Base-by-base conservation (phyloP, 2,888 invertebrate genomes). In the Boloria selene region DNA sequence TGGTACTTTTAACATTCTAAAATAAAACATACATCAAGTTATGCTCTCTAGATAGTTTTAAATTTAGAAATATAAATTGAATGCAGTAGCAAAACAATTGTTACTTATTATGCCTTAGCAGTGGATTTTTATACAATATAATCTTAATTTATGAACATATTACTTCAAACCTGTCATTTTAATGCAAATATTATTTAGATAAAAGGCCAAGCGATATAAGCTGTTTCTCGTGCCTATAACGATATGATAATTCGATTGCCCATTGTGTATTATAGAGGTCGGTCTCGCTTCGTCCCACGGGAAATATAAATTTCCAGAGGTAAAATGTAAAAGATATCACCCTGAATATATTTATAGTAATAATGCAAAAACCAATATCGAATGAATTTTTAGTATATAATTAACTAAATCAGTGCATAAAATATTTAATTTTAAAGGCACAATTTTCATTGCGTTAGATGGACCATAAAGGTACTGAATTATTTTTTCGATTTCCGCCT, bases 221-320 rank as follows among this genome's bases (percentile, higher is more conserved):
- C 60, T 62, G 52, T 65, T 65, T 63, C 60, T 61, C 59, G 52
- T 64, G 65, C 50, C 63, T 64, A 66, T 68, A 71, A 72, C 66
- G 82, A 84, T 90, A 89, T 89, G 88, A 88, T 89, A 90, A 90
- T 90, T 85, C 86, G 84, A 86, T 86, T 84, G 87, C 81, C 88
- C 84, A 87, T 90, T 88, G 88, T 88, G 83, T 85, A 83, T 85
- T 83, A 86, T 84, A 81, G 83, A 83, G 88, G 84, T 81, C 82
- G 85, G 81, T 80, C 80, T 80, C 84, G 83, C 78, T 77, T 80
- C 78, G 79, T 81, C 89, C 87, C 86, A 78, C 69, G 75, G 86
- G 87, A 86, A 85, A 86, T 87, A 90, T 90, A 89, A 86, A 90
- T 90, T 89, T 88, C 83, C 80, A 82, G 82, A 88, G 87, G 89